Percentiles rank a stretch among this genome's conserved stretches.
These are phyloP conservation scores for Dryas iulia DNA, from an alignment of 1,140 invertebrate species.

Conservation along the genomic window DNA sequence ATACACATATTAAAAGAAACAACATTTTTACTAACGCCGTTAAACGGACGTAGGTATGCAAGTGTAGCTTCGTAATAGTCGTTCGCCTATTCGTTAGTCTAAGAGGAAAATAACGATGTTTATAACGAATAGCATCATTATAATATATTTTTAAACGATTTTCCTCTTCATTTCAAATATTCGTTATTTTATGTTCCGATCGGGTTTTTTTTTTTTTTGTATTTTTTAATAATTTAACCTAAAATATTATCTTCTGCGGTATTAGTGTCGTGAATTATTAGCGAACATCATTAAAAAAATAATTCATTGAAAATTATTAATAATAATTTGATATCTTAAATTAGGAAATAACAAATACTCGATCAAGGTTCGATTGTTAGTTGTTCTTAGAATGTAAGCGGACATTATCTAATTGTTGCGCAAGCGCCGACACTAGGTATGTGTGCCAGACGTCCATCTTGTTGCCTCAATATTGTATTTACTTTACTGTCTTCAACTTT, in stretches of 20 bases:
- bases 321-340: not conserved
- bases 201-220: no score
- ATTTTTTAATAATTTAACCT: no score
- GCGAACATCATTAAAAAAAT: not conserved
- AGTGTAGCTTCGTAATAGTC: not conserved
- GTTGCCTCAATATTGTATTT: constrained; percentile 19
- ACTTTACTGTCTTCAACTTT: not conserved
- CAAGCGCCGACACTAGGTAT: constrained; percentile 42
- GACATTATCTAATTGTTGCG: constrained; percentile 61
- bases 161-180: not conserved
- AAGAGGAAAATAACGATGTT: constrained; percentile 3
- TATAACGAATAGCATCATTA: not conserved
- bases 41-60: not conserved
- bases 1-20: not conserved
- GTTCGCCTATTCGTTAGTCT: not conserved
- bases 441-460: constrained; percentile 38
- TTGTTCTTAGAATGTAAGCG: constrained; percentile 33
- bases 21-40: not conserved
- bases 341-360: not conserved
- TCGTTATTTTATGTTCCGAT: not conserved
- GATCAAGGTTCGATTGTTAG: constrained; percentile 33
- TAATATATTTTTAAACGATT: not conserved
- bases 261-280: not conserved
- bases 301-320: not conserved
- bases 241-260: no score